Evolutionary conservation across 2,797 vertebrate species (phyloP).

Genomic region (Takifugu ocellatus): DNA sequence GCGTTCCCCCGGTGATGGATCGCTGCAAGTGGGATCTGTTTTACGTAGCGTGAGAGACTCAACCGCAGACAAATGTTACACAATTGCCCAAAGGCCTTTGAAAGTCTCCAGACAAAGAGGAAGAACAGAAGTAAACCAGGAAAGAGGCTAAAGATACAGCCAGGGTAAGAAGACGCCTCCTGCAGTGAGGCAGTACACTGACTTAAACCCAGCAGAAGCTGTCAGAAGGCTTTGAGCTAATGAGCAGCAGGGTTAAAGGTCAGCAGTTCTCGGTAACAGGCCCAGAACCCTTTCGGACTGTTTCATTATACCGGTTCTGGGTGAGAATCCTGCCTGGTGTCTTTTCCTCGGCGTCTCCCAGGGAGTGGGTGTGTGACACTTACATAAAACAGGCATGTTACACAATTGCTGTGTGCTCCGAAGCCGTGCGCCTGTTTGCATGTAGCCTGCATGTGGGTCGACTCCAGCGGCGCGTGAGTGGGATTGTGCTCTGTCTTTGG

Average conservation of each 20-base stretch:
- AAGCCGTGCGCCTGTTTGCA: neutral
- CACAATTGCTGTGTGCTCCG: constrained; percentile 46
- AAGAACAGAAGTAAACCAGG: constrained; percentile 1
- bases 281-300: neutral
- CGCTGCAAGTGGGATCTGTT: constrained; percentile 9
- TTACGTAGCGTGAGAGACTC: no score
- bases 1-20: constrained; percentile 38
- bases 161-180: neutral
- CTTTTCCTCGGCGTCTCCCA: constrained; percentile 49
- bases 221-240: no score
- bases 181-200: neutral
- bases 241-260: no score
- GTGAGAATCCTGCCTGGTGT: neutral
- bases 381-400: constrained; percentile 71
- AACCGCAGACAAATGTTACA: neutral
- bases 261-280: no score
- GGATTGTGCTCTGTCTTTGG: constrained; percentile 19
- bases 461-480: constrained; percentile 25
- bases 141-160: constrained; percentile 11
- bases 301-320: constrained; percentile 9
- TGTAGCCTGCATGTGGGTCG: constrained; percentile 44
- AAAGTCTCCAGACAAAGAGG: constrained; percentile 8
- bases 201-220: no score
- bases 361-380: constrained; percentile 71
- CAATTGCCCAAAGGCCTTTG: neutral